Base-by-base conservation (phyloP, 64 coral and sea anemone genomes). In the Stichodactyla mertensii region DNA sequence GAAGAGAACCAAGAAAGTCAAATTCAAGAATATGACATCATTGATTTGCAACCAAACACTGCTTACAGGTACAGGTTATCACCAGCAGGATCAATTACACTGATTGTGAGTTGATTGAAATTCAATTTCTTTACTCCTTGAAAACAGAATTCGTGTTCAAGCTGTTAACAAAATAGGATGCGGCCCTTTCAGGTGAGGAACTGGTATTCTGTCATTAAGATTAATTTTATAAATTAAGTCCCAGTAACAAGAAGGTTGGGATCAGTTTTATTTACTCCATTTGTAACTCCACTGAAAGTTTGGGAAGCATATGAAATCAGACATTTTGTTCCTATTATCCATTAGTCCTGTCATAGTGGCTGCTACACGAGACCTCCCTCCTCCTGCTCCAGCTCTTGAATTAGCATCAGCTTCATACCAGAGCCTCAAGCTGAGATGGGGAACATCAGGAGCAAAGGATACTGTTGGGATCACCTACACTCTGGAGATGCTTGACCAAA, bases 81-180 rank as follows among this genome's bases (percentile, higher is more conserved):
- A 31, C 27, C 66, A 9, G 23, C 20, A 23, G 22, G 0, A 71
- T 71, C 27, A 27, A 20, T 66, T 59, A 12, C 57, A 59, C 15
- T 59, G 9, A 59, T 59, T 45, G 36, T 45, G 36, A 45, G 3
- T 45, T 45, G 36, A 45, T 45, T 45, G 36, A 45, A 45, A 45
- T 45, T 45, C 36, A 45, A 45, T 27, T 74, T 74, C 1, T 74
- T 26, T 74, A 10, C 10, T 74, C 23, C 86, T 86, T 16, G 31
- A 83, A 52, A 85, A 27, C 62, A 99, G 97, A 79, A 92, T 99
- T 24, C 93, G 97, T 70, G 88, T 99, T 16, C 97, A 99, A 86
- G 97, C 93, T 59, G 93, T 99, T 5, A 99, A 99, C 86, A 99
- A 95, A 80, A 95, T 94, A 67, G 97, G 97, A 5, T 99, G 97